Base-by-base conservation (phyloP, 1,140 invertebrate genomes). In the Monochamus saltuarius region DNA sequence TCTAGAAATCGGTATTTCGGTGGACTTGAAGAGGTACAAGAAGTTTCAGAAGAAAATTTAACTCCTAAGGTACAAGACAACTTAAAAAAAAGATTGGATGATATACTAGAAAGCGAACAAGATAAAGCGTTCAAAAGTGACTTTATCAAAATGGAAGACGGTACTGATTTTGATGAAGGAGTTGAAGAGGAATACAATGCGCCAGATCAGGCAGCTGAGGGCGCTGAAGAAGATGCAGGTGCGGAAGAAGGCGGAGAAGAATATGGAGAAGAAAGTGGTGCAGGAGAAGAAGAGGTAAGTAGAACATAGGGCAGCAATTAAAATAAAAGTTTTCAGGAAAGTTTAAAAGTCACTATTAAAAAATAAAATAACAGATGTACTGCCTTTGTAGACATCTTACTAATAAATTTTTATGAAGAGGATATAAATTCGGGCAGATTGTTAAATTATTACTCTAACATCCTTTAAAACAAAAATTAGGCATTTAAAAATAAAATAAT, bases 11-110 rank as follows among this genome's bases (percentile, higher is more conserved):
- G 64, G 75, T 11, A 17, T 13, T 1, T 11, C 16, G 4, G 43
- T 17, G 49, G 35, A n/a, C 22, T 37, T 63, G 68, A 74, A 60
- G 75, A 77, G 52, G 76, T 75, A 62, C 69, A 70, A 45, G 67
- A 72, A 49, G 61, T 40, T 45, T 43, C 65, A 34, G 69, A 68
- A 17, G 64, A 71, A 49, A 68, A 72, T 69, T 66, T 61, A 35
- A 67, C 45, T 1, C 10, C 38, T 61, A 53, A 53, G 13, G 8
- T 46, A 9, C 16, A 39, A 52, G 34, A 29, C 13, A 42, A 51
- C 17, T 29, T 29, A 6, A 40, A 7, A n/a, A 16, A 40, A 4
- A 40, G 39, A 7, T 40, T 19, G 11, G 29, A 19, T 22, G 45
- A 16, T 22, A 29, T 22, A 22, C 39, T 40, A 40, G 39, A 40